phyloP scores from a whole-genome alignment of 2,888 invertebrate genomes.

The Pseudeuparius sepicola region DNA sequence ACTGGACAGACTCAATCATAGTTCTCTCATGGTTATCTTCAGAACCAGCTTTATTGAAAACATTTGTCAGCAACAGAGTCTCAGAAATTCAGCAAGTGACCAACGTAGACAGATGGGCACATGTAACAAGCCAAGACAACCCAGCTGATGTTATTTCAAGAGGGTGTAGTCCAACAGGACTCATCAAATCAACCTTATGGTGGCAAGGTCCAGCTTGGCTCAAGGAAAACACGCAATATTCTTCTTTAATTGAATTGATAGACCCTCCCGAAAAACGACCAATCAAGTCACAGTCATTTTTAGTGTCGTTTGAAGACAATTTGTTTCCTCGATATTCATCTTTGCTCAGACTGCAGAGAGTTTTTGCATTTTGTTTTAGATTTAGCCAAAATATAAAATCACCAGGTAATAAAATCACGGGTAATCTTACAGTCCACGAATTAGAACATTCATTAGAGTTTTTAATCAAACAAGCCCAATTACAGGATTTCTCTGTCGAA shows the following conservation, averaged over 20 bases:
- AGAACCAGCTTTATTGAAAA: constrained; percentile 21
- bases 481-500: constrained; percentile 4
- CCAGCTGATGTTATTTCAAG: constrained; percentile 25
- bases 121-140: constrained; percentile 23
- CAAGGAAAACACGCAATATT: background rate
- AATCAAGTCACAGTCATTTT: no score
- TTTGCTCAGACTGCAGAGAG: constrained; percentile 4
- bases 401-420: constrained; percentile 2
- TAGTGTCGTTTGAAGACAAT: no score
- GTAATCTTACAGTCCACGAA: constrained; percentile 5
- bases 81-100: constrained; percentile 21
- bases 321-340: constrained; percentile 7
- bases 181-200: constrained; percentile 17
- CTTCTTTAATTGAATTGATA: no score
- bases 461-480: constrained; percentile 9
- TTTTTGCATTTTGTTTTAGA: constrained; percentile 6
- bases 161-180: constrained; percentile 15
- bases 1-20: constrained; percentile 26
- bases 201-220: constrained; percentile 19
- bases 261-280: no score
- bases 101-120: constrained; percentile 19
- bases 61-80: constrained; percentile 25
- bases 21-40: constrained; percentile 23
- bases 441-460: constrained; percentile 4
- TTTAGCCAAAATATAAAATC: constrained; percentile 5